phyloP scores from a whole-genome alignment of 1,140 invertebrate species.

The Sarcophaga peregrina region DNA sequence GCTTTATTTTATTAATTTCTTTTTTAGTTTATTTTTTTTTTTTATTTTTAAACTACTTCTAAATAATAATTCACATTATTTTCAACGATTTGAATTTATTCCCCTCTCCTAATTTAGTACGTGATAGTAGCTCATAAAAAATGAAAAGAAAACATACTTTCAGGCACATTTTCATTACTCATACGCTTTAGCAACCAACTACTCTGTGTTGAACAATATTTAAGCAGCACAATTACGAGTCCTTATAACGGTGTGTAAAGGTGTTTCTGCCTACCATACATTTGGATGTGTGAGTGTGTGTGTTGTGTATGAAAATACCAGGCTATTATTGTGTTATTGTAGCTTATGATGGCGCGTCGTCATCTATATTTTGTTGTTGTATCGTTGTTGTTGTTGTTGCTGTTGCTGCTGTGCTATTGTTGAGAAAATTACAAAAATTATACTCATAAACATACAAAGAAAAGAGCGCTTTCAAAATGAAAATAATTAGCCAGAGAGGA shows the following conservation, averaged over 20 bases:
- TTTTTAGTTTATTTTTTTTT: no score
- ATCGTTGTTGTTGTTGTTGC: background rate
- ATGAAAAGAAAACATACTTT: background rate
- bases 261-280: background rate
- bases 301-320: background rate
- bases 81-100: no score
- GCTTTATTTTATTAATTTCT: no score
- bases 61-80: no score
- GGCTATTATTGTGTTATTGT: background rate
- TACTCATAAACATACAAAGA: background rate
- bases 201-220: background rate
- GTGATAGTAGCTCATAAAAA: constrained; percentile 3
- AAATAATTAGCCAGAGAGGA: constrained; percentile 14
- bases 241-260: background rate
- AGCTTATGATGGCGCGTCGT: background rate
- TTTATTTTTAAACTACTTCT: no score
- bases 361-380: background rate
- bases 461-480: background rate
- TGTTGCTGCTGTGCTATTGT: background rate
- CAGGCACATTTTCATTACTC: background rate
- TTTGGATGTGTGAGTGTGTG: background rate
- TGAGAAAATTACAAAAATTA: background rate
- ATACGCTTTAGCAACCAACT: background rate
- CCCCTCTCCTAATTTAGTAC: background rate
- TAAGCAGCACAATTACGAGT: background rate